Base-by-base conservation (phyloP, 2,888 invertebrate genomes). In the Mesorhabditis belari region DNA sequence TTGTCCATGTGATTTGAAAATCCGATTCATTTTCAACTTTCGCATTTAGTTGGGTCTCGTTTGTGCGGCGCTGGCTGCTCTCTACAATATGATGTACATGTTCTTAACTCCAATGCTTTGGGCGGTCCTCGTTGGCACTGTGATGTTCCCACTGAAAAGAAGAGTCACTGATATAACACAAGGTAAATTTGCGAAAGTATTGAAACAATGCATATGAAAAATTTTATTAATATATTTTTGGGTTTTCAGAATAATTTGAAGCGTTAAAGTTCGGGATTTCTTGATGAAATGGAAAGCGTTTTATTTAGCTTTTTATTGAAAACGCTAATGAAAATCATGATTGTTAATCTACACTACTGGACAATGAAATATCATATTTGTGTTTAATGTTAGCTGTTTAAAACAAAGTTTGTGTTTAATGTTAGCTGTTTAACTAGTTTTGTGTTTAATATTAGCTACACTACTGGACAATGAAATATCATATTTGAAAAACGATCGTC, bases 121-220 rank as follows among this genome's bases (percentile, higher is more conserved):
- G 96, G 94, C 96, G 0, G 85, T 93, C 61, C 85, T 98, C 29
- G 91, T 93, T 77, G 98, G 98, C n/a, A 92, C 94, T 0, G 89
- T 94, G 49, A 85, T 96, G n/a, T 92, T 93, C 82, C 96, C 96
- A 0, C 89, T 93, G 79, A 96, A 96, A 82, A 87, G 88, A 65
- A 88, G 87, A 60, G 82, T 94, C 52, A 88, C 91, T 0, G 87
- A 88, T 21, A 55, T 52, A 9, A 61, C 65, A 27, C 66, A 70
- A 62, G 54, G 71, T 71, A 19, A 27, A 59, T 44, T 51, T 59
- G 17, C 50, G n/a, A 3, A 5, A 49, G 17, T 5, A 6, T 49
- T 2, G 44, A 44, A 29, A 51, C 51, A 50, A 24, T 26, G 4
- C 28, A 23, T 55, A 57, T 23, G 17, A 26, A 2, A 26, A 27